Evolutionary conservation across 2,113 vertebrate genomes (phyloP), one percentile per base, ranked within the genome.

Genomic region (Psettodes erumei): DNA sequence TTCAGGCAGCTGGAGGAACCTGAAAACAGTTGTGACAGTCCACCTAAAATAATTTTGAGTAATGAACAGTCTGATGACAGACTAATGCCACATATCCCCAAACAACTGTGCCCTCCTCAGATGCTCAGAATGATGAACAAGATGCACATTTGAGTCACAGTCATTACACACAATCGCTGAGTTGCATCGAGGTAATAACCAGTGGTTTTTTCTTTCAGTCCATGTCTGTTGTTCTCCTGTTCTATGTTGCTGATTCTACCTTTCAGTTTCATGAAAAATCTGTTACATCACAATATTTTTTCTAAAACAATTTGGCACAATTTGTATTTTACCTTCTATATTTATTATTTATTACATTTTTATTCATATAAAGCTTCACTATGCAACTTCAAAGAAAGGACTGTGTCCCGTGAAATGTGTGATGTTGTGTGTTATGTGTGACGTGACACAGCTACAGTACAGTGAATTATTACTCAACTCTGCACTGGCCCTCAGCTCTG

Each of bases 21-120:
- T 79, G 71, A 82, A 90, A 90, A 88, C 64, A 83, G 78, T 81
- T 79, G 86, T 90, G 88, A 91, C 87, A 86, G 84, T 82, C 75
- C n/a, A 50, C 69, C 76, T 84, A 71, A 91, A 88, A 81, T 80
- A 80, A 50, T 55, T 80, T 66, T 79, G 79, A 86, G 75, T 85
- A 83, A 86, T 82, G 76, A 90, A 88, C 84, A 62, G 56, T 33
- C 23, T 74, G 88, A 81, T 84, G 91, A 93, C 81, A 87, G 90
- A 90, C 62, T 37, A 82, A 88, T 62, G 55, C 85, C 51, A 23
- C 66, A 90, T 15, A 62, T 74, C 59, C n/a, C 70, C 74, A 71
- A 84, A 81, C 74, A 80, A 78, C 53, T 35, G 5, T 56, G 53
- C 56, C 48, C 38, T 76, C 69, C 23, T 65, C 43, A 82, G 42